A percentile compares a stretch with the other conserved stretches of the same genome.
Evolutionary conservation across 2,888 invertebrate genomes (phyloP).

Genomic region (Conistra vaccinii): DNA sequence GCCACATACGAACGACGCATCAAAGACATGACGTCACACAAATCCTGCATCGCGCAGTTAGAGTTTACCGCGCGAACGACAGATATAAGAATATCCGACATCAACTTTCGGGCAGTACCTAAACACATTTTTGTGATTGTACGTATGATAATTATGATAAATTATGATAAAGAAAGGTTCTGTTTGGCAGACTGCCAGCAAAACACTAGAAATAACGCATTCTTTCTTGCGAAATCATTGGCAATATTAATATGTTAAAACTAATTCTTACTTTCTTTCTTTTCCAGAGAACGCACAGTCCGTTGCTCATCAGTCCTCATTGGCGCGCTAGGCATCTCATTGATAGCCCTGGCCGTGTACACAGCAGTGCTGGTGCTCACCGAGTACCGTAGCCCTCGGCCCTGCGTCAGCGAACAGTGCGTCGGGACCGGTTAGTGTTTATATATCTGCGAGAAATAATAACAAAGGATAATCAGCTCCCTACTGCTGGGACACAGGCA

Average conservation of each 20-base stretch:
- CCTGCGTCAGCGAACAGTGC: slow-evolving; percentile 92
- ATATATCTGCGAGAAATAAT: background rate
- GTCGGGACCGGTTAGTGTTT: slow-evolving; percentile 90
- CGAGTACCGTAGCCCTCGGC: slow-evolving; percentile 82
- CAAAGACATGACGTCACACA: too few species aligned
- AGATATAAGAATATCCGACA: too few species aligned
- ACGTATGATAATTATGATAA: too few species aligned
- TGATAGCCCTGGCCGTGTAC: slow-evolving; percentile 88
- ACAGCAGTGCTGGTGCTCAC: slow-evolving; percentile 86
- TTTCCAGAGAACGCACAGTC: slow-evolving; percentile 84
- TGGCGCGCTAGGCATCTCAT: slow-evolving; percentile 87
- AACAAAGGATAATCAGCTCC: background rate
- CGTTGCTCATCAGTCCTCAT: slow-evolving; percentile 88
- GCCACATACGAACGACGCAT: too few species aligned
- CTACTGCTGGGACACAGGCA: background rate
- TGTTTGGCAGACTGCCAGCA: background rate
- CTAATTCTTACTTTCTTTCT: slow-evolving; percentile 24
- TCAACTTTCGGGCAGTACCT: too few species aligned
- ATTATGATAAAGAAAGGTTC: background rate
- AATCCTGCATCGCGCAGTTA: too few species aligned
- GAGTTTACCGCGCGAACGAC: too few species aligned
- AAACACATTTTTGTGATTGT: too few species aligned
- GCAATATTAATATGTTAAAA: background rate
- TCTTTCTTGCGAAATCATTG: too few species aligned
- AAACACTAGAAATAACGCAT: background rate